Evolutionary conservation across 2,113 vertebrate genomes (phyloP).

Genomic region (Phyllostomus hastatus): DNA sequence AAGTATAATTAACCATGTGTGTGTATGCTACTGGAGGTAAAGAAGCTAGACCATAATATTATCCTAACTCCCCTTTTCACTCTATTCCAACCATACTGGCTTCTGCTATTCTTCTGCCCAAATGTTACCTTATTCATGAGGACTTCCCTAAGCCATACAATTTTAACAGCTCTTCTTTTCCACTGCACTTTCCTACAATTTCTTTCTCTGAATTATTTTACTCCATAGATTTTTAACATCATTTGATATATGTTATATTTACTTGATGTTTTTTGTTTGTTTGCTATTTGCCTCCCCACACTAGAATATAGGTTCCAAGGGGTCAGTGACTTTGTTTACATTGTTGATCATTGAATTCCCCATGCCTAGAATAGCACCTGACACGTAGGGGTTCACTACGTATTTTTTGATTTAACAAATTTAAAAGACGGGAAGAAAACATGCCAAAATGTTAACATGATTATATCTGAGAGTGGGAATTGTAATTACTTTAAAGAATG

Average conservation of each 20-base stretch:
- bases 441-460: background rate
- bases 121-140: background rate
- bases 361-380: background rate
- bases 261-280: background rate
- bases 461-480: background rate
- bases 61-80: background rate
- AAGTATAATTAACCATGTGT: background rate
- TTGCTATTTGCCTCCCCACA: background rate
- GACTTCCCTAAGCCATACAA: background rate
- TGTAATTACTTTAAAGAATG: background rate
- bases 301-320: background rate
- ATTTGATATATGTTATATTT: background rate
- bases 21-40: background rate
- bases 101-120: background rate
- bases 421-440: background rate
- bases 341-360: background rate
- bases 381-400: background rate
- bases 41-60: background rate
- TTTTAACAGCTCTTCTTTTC: background rate
- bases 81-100: background rate
- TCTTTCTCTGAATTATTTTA: background rate
- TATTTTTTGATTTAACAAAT: background rate
- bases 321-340: background rate
- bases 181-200: background rate
- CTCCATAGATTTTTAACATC: background rate